Evolutionary conservation across 2,797 vertebrate genomes (phyloP).

Genomic region (Phrynocephalus guinanensis): DNA sequence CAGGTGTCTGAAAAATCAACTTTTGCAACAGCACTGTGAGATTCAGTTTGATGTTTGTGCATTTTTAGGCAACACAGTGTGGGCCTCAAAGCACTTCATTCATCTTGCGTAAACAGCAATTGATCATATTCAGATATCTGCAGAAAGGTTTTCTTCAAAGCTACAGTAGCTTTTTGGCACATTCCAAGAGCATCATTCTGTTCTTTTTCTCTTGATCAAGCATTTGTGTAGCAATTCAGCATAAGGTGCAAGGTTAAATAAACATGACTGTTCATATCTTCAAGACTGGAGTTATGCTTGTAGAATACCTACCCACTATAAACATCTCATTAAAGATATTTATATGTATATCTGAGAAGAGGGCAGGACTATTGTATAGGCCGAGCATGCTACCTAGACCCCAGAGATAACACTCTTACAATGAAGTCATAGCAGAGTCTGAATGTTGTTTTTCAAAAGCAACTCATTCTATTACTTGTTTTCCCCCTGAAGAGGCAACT

Average conservation of each 20-base stretch:
- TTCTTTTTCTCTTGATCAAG: neutral
- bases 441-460: no score
- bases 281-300: neutral
- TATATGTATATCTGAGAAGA: neutral
- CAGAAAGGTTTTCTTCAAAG: conserved; percentile 5
- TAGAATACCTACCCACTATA: neutral
- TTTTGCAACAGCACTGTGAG: conserved; percentile 19
- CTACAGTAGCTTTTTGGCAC: conserved; percentile 4
- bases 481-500: no score
- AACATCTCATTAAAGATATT: neutral
- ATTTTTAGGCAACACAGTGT: conserved; percentile 24
- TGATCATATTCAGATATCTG: conserved; percentile 29
- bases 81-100: conserved; percentile 30
- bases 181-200: conserved; percentile 3
- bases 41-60: conserved; percentile 34
- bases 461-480: no score
- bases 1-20: conserved; percentile 34
- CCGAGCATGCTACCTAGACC: no score
- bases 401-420: neutral
- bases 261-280: neutral
- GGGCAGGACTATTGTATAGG: neutral
- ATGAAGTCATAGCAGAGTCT: neutral
- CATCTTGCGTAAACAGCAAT: conserved; percentile 34
- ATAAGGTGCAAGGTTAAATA: neutral
- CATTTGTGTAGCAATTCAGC: neutral